Conservation (phyloP, 2,113 vertebrate species). For the Ceyx melanurus region DNA sequence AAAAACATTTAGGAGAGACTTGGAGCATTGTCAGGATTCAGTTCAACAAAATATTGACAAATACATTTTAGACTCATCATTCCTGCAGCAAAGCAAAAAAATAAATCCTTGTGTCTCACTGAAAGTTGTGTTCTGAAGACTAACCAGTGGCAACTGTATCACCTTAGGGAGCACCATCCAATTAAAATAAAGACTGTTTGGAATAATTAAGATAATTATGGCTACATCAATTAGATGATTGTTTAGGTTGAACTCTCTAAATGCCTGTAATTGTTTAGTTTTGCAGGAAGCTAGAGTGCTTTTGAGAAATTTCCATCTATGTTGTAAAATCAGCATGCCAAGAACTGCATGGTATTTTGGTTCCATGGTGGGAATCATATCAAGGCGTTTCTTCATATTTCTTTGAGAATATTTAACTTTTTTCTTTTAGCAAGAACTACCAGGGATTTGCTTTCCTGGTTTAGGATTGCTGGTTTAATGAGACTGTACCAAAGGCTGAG, state of each 20-base stretch:
- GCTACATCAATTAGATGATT: background rate
- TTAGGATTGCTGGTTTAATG: background rate
- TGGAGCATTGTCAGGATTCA: background rate
- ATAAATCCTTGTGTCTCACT: background rate
- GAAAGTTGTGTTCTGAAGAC: background rate
- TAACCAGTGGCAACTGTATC: background rate
- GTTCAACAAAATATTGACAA: slow-evolving; percentile 4
- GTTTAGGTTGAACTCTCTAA: background rate
- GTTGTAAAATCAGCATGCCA: background rate
- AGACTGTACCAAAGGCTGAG: background rate
- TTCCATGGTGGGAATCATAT: background rate
- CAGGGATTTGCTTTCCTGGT: background rate
- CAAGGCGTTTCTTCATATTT: background rate
- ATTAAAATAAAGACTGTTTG: background rate
- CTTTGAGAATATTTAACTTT: background rate
- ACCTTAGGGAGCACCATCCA: background rate
- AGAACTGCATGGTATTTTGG: background rate
- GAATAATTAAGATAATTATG: background rate
- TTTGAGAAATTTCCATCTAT: background rate
- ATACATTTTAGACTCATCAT: background rate
- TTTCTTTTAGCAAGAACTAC: background rate
- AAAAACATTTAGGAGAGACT: background rate
- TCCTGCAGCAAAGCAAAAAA: background rate
- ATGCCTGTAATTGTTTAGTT: background rate
- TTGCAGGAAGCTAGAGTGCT: background rate